phyloP scores from a whole-genome alignment of 1,140 invertebrate genomes.

The Drosophila nasuta region DNA sequence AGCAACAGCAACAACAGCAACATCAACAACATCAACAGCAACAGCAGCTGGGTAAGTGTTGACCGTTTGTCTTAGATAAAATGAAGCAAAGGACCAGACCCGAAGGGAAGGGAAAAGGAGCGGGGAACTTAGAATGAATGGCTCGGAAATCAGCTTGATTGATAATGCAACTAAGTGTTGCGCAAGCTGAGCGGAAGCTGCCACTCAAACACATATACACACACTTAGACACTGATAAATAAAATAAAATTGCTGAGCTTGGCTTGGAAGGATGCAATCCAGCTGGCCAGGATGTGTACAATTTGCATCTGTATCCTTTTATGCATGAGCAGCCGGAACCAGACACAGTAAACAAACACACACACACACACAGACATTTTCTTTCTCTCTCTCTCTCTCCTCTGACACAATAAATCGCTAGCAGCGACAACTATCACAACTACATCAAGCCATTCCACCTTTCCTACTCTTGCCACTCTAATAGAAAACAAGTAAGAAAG shows the following conservation, averaged over 20 bases:
- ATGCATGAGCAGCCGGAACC: constrained; percentile 58
- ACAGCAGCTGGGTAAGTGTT: constrained; percentile 73
- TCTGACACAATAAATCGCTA: constrained; percentile 66
- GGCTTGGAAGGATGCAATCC: constrained; percentile 27
- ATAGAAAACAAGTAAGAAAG: no score
- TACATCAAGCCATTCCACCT: constrained; percentile 6
- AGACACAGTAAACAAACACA: constrained; percentile 38
- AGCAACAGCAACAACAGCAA: constrained; percentile 43
- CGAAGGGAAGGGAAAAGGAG: neutral
- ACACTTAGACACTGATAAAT: constrained; percentile 53
- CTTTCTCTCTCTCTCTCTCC: neutral
- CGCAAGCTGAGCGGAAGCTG: constrained; percentile 16
- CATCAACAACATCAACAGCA: constrained; percentile 47
- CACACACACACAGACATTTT: constrained; percentile 25
- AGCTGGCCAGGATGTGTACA: constrained; percentile 48
- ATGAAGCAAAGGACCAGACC: neutral
- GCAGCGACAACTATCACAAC: constrained; percentile 70
- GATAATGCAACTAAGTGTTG: constrained; percentile 81
- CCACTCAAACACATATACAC: constrained; percentile 7
- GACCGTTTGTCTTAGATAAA: constrained; percentile 18
- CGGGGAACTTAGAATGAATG: constrained; percentile 34
- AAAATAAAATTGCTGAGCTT: constrained; percentile 60
- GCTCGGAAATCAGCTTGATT: constrained; percentile 79
- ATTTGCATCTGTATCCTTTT: constrained; percentile 78
- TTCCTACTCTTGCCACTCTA: neutral